Percentiles rank a stretch among this genome's conserved stretches.
Conservation (phyloP, 2,113 vertebrate species). For the Murina feae region DNA sequence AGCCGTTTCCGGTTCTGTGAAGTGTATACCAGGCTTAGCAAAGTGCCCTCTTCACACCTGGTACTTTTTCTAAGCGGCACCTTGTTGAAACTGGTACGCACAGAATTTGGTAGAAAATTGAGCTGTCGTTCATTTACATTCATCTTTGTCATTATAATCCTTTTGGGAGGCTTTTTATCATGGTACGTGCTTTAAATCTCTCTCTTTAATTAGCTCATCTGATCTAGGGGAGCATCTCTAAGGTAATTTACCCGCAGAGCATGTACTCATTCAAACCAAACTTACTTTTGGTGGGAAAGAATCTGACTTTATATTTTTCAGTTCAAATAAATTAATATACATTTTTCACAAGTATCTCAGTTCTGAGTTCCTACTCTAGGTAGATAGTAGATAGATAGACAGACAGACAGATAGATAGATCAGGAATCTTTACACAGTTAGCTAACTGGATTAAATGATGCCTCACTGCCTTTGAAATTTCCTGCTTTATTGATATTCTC, state of each 20-base stretch:
- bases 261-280: slow-evolving; percentile 9
- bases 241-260: background rate
- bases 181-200: background rate
- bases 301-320: background rate
- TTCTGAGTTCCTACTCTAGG: background rate
- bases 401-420: background rate
- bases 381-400: background rate
- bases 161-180: background rate
- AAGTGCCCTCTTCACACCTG: background rate
- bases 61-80: background rate
- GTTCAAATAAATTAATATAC: background rate
- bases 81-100: background rate
- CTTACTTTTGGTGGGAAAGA: slow-evolving; percentile 17
- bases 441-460: background rate
- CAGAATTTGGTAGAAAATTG: background rate
- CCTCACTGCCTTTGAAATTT: background rate
- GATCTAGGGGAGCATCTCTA: background rate
- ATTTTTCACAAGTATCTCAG: background rate
- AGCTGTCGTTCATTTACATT: background rate
- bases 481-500: background rate
- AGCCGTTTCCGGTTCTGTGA: background rate
- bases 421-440: background rate
- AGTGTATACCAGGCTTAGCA: background rate
- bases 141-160: background rate
- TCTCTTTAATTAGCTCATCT: slow-evolving; percentile 13